Evolutionary conservation across 2,797 vertebrate species (phyloP).

Genomic region (Lophotriccus pileatus): DNA sequence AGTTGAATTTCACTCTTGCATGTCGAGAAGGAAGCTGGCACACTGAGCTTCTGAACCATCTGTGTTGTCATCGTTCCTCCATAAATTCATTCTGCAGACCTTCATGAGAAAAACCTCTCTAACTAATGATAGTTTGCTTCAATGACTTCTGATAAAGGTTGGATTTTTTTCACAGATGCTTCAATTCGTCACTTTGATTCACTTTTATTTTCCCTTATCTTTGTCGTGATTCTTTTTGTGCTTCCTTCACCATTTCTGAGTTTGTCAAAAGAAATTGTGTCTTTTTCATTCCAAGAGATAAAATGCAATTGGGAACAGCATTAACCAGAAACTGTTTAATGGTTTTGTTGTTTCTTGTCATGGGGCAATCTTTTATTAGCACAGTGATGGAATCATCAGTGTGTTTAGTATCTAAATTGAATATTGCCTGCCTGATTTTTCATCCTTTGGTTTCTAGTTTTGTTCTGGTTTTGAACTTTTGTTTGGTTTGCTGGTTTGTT

Average conservation of each 20-base stretch:
- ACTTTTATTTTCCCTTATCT: rapidly evolving
- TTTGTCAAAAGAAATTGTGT: not conserved
- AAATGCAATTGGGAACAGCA: not conserved
- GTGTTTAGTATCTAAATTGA: not conserved
- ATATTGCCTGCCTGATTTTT: not conserved
- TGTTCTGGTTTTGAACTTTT: not conserved
- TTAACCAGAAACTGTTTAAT: not conserved
- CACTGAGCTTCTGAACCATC: not conserved
- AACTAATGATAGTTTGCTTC: not conserved
- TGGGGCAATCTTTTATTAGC: not conserved
- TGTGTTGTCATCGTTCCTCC: rapidly evolving
- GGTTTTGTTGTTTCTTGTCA: not conserved
- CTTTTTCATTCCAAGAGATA: not conserved
- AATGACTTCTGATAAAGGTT: not conserved
- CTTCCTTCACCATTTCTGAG: not conserved
- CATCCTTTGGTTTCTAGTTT: not conserved
- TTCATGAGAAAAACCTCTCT: not conserved
- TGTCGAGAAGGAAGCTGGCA: not conserved
- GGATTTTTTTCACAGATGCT: not conserved
- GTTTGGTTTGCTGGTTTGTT: not conserved
- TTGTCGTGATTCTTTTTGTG: not conserved
- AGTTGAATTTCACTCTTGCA: not conserved
- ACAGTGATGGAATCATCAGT: not conserved
- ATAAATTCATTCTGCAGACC: not conserved
- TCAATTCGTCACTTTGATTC: not conserved